Evolutionary conservation across 2,113 vertebrate species (phyloP).

Genomic region (Grammatotria lemairii): DNA sequence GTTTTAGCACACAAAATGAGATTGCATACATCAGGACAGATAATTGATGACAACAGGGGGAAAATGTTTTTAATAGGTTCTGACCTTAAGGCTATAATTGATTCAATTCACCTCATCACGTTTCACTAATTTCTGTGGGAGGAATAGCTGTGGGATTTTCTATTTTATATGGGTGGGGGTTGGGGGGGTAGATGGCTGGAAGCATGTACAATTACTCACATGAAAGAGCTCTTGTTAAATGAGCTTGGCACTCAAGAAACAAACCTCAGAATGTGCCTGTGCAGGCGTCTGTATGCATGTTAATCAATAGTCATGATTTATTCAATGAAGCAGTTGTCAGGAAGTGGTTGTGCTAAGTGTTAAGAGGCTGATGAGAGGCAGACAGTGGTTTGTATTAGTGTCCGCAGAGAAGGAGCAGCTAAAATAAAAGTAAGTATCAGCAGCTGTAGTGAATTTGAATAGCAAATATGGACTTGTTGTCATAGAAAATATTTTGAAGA

Average conservation of each 20-base stretch:
- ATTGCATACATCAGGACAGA: conserved; percentile 35
- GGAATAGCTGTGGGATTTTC: conserved; percentile 49
- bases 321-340: conserved; percentile 60
- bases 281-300: conserved; percentile 50
- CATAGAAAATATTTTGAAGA: not conserved
- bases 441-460: not conserved
- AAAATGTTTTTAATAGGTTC: conserved; percentile 54
- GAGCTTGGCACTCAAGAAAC: conserved; percentile 62
- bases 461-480: not conserved
- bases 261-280: conserved; percentile 44
- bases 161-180: conserved; percentile 20
- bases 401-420: conserved; percentile 6
- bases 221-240: conserved; percentile 61
- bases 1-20: conserved; percentile 19
- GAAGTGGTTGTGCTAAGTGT: conserved; percentile 52
- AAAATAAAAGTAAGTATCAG: not conserved
- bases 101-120: conserved; percentile 54
- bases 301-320: conserved; percentile 73
- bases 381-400: conserved; percentile 13
- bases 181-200: conserved; percentile 15
- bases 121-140: conserved; percentile 58
- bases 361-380: conserved; percentile 44
- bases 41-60: conserved; percentile 49
- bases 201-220: conserved; percentile 64
- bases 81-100: conserved; percentile 64